Evolutionary conservation across 2,113 vertebrate species (phyloP), one percentile per base, ranked within the genome.

Genomic region (Burhinus bistriatus): DNA sequence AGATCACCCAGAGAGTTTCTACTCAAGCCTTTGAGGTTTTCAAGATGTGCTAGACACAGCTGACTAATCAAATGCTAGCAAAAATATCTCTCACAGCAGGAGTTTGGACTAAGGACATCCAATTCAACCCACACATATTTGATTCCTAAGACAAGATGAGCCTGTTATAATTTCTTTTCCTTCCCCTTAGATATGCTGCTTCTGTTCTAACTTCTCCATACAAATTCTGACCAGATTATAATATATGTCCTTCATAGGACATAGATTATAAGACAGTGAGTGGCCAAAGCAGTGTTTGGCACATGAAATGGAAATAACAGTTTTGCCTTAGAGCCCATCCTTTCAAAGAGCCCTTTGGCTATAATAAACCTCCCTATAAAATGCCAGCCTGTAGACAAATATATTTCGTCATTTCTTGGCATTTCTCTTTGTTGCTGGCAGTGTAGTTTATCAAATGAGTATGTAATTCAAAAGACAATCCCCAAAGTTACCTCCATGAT

Each of bases 401-500:
- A 11, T 12, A 45, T 64, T 49, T 72, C 22, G 42, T 58, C 51
- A 44, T 12, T 30, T n/a, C 23, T 52, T 49, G 29, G 72, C 18
- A 11, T 79, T 54, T 72, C 57, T 52, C 20, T 78, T 49, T 85
- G 25, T n/a, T 90, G 18, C 71, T 87, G 58, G 38, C 19, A 19
- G 17, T 36, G 29, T 34, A 70, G 49, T 76, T 90, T 64, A 77
- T 61, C 45, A 83, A 79, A 65, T 25, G 25, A 15, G 6, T 18
- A 36, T 15, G 19, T 13, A 78, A 42, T 68, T 44, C 36, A 72
- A 52, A 75, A 66, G 20, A 23, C 42, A 87, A 30, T 20, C 52
- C 17, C 25, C 21, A 23, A 54, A 77, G 66, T 95, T 93, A 99
- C 99, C 99, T 99, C 99, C 99, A 99, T 99, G 92, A 99, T 99